Conservation (phyloP, 2,113 vertebrate genomes). For the Puffinus mauretanicus region DNA sequence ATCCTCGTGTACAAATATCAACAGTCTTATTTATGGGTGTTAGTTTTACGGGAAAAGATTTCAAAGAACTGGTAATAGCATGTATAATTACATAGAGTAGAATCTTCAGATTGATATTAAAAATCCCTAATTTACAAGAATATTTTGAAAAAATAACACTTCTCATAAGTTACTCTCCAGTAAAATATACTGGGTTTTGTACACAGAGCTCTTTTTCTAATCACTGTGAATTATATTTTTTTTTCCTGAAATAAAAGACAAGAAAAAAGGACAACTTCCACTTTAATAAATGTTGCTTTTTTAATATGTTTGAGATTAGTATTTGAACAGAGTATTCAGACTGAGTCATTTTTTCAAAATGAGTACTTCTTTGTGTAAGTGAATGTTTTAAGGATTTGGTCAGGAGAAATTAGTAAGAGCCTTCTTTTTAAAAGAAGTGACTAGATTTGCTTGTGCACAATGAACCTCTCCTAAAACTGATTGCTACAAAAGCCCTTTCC, state of each 20-base stretch:
- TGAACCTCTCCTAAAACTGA: background rate
- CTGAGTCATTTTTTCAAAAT: background rate
- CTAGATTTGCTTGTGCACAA: background rate
- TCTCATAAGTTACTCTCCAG: background rate
- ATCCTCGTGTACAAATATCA: background rate
- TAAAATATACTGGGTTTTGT: background rate
- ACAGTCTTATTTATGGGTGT: background rate
- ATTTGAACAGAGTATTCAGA: background rate
- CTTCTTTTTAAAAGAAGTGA: background rate
- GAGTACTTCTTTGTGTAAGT: background rate
- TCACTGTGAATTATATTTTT: background rate
- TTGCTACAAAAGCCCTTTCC: background rate
- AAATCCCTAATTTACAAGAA: background rate
- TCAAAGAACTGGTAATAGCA: background rate
- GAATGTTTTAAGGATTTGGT: background rate
- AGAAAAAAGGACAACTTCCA: background rate
- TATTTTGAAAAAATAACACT: background rate
- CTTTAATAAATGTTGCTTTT: background rate
- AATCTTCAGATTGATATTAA: background rate
- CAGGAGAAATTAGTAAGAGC: background rate
- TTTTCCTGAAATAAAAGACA: background rate
- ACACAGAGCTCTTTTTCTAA: background rate
- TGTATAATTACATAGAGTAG: background rate
- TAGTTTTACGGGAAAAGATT: background rate
- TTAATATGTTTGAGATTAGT: background rate